Percentiles rank a stretch among this genome's conserved stretches.
phyloP scores from a whole-genome alignment of 2,113 vertebrate genomes.

The Piaya cayana region DNA sequence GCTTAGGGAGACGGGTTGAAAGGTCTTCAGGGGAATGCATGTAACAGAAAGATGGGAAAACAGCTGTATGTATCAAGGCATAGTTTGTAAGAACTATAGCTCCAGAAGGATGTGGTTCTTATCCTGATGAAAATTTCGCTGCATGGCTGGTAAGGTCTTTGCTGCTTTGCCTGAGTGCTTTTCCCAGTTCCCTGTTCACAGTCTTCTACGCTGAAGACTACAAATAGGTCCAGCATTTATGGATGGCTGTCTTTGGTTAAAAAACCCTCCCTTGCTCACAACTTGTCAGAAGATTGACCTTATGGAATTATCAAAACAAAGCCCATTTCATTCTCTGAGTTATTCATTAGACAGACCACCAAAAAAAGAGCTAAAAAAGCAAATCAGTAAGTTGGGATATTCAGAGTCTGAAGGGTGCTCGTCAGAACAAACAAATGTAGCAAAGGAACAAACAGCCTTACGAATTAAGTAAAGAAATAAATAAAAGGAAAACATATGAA shows the following conservation, averaged over 20 bases:
- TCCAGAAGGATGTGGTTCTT: not conserved
- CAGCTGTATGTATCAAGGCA: not conserved
- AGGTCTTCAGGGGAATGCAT: not conserved
- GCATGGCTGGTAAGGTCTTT: not conserved
- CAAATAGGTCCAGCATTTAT: not conserved
- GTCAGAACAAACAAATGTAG: conserved; percentile 14
- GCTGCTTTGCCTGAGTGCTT: not conserved
- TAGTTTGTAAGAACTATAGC: not conserved
- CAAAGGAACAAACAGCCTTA: conserved; percentile 27
- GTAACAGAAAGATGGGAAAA: not conserved
- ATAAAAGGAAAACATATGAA: conserved; percentile 47
- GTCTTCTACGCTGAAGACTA: not conserved
- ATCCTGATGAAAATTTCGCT: not conserved
- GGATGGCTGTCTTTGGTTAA: not conserved
- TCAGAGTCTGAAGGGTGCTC: not conserved
- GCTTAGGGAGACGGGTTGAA: not conserved
- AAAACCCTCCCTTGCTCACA: not conserved
- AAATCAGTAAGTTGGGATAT: not conserved
- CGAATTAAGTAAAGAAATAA: conserved; percentile 56
- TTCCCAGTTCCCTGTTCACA: not conserved
- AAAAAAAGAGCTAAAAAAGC: not conserved
- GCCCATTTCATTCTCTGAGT: not conserved
- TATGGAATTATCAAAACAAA: not conserved
- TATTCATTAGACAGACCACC: not conserved
- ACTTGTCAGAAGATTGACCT: not conserved